Percentiles rank a stretch among this genome's conserved stretches.
Conservation (phyloP, 2,888 invertebrate species). For the Embidobia sp. region DNA sequence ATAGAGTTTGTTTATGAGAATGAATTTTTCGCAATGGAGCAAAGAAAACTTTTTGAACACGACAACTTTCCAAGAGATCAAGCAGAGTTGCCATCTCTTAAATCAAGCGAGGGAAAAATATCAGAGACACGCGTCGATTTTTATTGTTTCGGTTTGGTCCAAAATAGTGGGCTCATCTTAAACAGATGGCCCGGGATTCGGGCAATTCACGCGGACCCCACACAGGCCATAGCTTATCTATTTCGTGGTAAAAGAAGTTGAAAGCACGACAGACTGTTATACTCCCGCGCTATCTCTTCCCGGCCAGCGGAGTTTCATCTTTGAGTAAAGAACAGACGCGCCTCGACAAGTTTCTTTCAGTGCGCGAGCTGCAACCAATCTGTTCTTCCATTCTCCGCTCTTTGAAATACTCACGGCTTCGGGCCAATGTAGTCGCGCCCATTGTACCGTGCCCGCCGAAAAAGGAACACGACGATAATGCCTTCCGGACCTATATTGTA, state of each 20-base stretch:
- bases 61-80: no score
- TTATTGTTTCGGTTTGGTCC: no score
- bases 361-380: conserved; percentile 46
- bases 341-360: conserved; percentile 49
- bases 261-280: conserved; percentile 54
- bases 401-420: conserved; percentile 44
- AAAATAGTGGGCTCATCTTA: not conserved
- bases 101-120: no score
- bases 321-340: conserved; percentile 40
- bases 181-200: conserved; percentile 27
- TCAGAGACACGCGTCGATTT: no score
- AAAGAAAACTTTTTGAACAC: no score
- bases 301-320: conserved; percentile 50
- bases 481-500: conserved; percentile 24
- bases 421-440: conserved; percentile 20
- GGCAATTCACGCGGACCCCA: conserved; percentile 1
- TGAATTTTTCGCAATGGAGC: no score
- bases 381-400: conserved; percentile 36
- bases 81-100: no score
- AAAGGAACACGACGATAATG: conserved; percentile 18
- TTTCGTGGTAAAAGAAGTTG: conserved; percentile 46
- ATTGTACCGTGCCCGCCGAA: conserved; percentile 21
- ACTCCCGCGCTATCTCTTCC: conserved; percentile 52
- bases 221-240: conserved; percentile 13
- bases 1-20: no score